Percentiles rank a stretch among this genome's conserved stretches.
Conservation (phyloP, 2,113 vertebrate genomes). For the Ardeotis arabs region DNA sequence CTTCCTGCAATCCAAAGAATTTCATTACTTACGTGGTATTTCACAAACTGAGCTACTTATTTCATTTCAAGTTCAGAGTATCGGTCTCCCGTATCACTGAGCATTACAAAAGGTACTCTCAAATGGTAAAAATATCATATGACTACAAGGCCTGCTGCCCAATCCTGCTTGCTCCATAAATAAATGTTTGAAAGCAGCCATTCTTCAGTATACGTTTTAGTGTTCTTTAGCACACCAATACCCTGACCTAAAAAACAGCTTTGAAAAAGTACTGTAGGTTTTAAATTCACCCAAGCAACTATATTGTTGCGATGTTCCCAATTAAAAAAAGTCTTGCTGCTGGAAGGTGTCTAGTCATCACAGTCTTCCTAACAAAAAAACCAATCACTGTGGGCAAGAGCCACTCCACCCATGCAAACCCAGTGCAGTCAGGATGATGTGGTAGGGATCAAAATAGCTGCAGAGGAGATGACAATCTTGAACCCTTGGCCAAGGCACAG, state of each 20-base stretch:
- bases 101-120: not conserved
- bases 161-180: not conserved
- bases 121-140: not conserved
- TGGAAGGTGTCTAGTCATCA: constrained; percentile 40
- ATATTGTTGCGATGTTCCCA: constrained; percentile 23
- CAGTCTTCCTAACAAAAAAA: not conserved
- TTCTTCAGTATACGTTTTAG: not conserved
- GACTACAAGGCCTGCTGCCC: not conserved
- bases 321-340: not conserved
- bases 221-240: not conserved
- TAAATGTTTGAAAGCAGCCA: not conserved
- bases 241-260: constrained; percentile 37
- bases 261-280: constrained; percentile 1
- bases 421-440: not conserved
- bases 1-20: constrained; percentile 81
- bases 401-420: not conserved
- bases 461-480: not conserved
- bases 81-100: not conserved
- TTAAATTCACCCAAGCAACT: constrained; percentile 47
- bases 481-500: not conserved
- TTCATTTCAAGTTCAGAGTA: not conserved
- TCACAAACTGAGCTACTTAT: not conserved
- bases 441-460: not conserved
- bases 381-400: constrained; percentile 1
- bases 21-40: not conserved